Conservation (phyloP, 2,888 invertebrate genomes). For the Hipparchia sbordonii region DNA sequence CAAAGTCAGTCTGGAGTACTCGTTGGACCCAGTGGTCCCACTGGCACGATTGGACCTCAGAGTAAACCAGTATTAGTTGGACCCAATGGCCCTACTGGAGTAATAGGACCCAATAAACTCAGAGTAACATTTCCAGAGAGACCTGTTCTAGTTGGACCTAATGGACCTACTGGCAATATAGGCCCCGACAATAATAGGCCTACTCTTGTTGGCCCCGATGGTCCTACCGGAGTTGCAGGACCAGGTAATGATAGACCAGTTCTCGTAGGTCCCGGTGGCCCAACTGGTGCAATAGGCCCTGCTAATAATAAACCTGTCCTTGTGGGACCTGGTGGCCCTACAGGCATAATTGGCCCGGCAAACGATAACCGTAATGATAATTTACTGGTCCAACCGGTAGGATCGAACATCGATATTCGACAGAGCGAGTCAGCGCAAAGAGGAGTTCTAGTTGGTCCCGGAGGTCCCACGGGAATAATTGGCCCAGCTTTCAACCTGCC, state of each 20-base stretch:
- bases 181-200: background rate
- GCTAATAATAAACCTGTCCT: conserved; percentile 53
- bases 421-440: conserved; percentile 44
- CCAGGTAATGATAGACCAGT: conserved; percentile 48
- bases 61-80: conserved; percentile 61
- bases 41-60: conserved; percentile 47
- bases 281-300: conserved; percentile 52
- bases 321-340: conserved; percentile 67
- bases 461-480: conserved; percentile 56
- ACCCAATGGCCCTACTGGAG: conserved; percentile 62
- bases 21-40: conserved; percentile 68
- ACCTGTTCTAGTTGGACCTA: conserved; percentile 69
- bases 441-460: conserved; percentile 59
- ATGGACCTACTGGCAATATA: conserved; percentile 55
- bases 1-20: conserved; percentile 60
- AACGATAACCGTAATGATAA: conserved; percentile 23
- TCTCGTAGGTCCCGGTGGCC: conserved; percentile 69
- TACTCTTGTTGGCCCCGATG: conserved; percentile 67
- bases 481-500: conserved; percentile 39
- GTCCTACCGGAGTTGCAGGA: conserved; percentile 51
- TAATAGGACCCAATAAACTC: conserved; percentile 45
- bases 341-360: conserved; percentile 32
- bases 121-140: conserved; percentile 46
- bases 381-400: conserved; percentile 70
- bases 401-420: conserved; percentile 75